Conservation (phyloP, 2,888 invertebrate genomes). For the Pollenia angustigena region DNA sequence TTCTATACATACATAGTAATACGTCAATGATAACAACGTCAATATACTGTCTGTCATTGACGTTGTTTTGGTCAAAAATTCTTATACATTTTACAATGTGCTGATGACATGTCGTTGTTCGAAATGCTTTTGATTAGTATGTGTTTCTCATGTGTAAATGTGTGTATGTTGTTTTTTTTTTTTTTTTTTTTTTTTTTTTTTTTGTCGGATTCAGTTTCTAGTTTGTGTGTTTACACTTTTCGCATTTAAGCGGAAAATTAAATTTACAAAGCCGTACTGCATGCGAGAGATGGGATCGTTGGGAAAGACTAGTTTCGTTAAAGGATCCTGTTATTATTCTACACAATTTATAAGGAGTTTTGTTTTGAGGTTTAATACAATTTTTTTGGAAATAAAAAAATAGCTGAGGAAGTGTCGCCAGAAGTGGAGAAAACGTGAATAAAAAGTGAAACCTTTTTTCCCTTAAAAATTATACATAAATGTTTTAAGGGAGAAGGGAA, state of each 20-base stretch:
- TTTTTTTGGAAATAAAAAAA: no score
- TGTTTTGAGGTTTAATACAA: no score
- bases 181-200: no score
- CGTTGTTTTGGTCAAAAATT: conserved; percentile 40
- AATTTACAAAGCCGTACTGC: conserved; percentile 52
- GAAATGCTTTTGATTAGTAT: conserved; percentile 29
- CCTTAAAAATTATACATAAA: no score
- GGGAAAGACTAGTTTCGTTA: not conserved
- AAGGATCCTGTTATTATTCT: not conserved
- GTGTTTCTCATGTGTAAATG: not conserved
- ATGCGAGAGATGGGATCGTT: not conserved
- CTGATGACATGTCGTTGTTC: conserved; percentile 23
- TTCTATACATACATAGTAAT: conserved; percentile 10
- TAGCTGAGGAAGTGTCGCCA: no score
- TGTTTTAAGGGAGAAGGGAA: no score
- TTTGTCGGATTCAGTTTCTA: conserved; percentile 11
- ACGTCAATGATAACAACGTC: conserved; percentile 50
- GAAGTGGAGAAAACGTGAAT: no score
- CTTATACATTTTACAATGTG: conserved; percentile 5
- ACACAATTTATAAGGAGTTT: not conserved
- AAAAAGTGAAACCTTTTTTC: no score
- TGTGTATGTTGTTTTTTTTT: no score
- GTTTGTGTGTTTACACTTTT: conserved; percentile 27
- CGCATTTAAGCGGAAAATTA: conserved; percentile 62
- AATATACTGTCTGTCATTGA: conserved; percentile 27